Evolutionary conservation across 2,113 vertebrate species (phyloP).

Genomic region (Callipepla squamata): DNA sequence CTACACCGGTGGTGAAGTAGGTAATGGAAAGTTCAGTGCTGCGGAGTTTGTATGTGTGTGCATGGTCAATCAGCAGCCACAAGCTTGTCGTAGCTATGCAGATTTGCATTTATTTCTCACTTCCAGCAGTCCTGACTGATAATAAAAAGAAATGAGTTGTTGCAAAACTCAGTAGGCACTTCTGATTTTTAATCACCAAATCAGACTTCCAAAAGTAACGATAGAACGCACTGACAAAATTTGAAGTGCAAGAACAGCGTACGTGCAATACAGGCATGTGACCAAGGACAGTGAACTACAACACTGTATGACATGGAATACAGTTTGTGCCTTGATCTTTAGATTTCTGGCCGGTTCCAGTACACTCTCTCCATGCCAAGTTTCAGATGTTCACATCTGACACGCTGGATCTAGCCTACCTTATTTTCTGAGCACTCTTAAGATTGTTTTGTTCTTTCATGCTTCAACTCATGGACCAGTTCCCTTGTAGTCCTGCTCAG

Average conservation of each 20-base stretch:
- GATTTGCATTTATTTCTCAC: slow-evolving; percentile 81
- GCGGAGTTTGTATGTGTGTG: slow-evolving; percentile 83
- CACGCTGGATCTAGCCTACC: not conserved
- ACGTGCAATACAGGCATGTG: not conserved
- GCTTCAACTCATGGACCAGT: accelerated
- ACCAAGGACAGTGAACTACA: not conserved
- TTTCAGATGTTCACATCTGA: slow-evolving; percentile 20
- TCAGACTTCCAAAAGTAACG: not conserved
- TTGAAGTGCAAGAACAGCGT: not conserved
- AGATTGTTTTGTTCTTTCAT: not conserved
- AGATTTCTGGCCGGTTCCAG: not conserved
- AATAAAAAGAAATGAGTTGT: not conserved
- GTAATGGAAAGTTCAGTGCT: slow-evolving; percentile 92
- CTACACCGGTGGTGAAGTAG: slow-evolving; percentile 99
- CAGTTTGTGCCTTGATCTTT: not conserved
- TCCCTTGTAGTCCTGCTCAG: not conserved
- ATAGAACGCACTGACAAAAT: not conserved
- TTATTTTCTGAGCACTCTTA: not conserved
- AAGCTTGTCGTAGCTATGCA: slow-evolving; percentile 82
- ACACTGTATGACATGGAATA: not conserved
- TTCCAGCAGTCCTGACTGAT: slow-evolving; percentile 80
- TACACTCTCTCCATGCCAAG: not conserved
- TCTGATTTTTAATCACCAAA: not conserved
- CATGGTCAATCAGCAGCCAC: slow-evolving; percentile 82
- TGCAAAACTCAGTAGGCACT: not conserved